These are phyloP conservation scores for Palythoa grandis DNA, from an alignment of 92 coral and sea anemone genomes.

Conservation along the genomic window DNA sequence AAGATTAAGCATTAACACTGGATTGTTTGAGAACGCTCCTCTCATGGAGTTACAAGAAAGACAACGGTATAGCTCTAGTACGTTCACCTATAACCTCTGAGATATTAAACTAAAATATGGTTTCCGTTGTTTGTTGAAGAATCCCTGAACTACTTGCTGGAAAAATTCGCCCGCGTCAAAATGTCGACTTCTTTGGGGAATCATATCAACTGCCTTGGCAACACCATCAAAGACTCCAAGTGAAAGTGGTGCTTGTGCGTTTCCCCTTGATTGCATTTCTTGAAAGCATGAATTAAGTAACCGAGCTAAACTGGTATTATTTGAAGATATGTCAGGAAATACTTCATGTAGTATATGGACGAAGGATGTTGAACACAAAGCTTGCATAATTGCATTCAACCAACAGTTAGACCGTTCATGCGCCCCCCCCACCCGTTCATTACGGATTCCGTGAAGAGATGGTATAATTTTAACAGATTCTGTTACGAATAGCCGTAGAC, in stretches of 20 bases:
- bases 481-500: too few relatives aligned
- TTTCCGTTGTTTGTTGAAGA: background rate
- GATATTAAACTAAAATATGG: background rate
- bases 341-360: background rate
- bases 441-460: background rate
- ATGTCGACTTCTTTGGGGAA: background rate
- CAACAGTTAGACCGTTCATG: slow-evolving; percentile 11
- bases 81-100: background rate
- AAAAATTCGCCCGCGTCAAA: slow-evolving; percentile 6
- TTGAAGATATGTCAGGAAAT: background rate
- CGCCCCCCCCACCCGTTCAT: too few relatives aligned
- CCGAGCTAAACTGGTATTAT: background rate
- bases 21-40: background rate
- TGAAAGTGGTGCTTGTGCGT: background rate
- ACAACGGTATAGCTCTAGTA: background rate
- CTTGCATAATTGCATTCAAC: slow-evolving; percentile 1
- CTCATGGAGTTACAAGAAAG: slow-evolving; percentile 1
- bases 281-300: slow-evolving; percentile 7
- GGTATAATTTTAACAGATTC: background rate
- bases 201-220: background rate
- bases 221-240: background rate
- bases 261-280: slow-evolving; percentile 15
- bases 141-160: background rate
- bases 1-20: background rate
- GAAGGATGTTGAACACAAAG: background rate